Conservation (phyloP, 2,797 vertebrate genomes). For the Megaceryle alcyon region DNA sequence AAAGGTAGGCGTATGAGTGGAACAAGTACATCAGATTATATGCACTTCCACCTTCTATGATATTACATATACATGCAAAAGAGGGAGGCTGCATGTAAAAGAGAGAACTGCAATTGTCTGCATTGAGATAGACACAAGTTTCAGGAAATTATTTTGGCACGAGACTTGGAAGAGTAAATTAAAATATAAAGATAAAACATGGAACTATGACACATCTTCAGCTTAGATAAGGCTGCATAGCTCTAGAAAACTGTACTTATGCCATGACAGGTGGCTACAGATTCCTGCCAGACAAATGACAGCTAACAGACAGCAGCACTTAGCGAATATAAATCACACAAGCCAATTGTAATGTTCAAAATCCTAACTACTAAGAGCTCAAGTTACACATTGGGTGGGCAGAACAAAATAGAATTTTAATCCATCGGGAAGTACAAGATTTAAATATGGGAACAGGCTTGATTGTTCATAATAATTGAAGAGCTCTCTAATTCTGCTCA, state of each 20-base stretch:
- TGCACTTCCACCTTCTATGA: not conserved
- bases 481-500: conserved; percentile 29
- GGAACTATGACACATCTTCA: not conserved
- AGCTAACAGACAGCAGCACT: not conserved
- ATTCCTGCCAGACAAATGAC: conserved; percentile 30
- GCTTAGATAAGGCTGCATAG: not conserved
- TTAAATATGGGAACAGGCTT: conserved; percentile 45
- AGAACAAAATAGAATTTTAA: conserved; percentile 55
- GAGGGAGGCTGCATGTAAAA: conserved; percentile 23
- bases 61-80: conserved; percentile 28
- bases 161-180: not conserved
- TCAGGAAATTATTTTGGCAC: conserved; percentile 61
- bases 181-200: conserved; percentile 11
- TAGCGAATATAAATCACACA: conserved; percentile 4
- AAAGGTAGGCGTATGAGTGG: conserved; percentile 9
- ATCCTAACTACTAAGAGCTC: not conserved
- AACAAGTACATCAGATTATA: conserved; percentile 22
- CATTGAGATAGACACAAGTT: conserved; percentile 30
- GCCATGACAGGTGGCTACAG: not conserved
- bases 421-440: conserved; percentile 59
- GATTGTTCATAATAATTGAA: conserved; percentile 53
- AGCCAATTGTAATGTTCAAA: conserved; percentile 35
- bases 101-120: not conserved
- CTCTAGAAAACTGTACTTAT: not conserved
- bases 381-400: conserved; percentile 30